Base-by-base conservation (phyloP, 2,797 vertebrate species). In the Danio kyathit region DNA sequence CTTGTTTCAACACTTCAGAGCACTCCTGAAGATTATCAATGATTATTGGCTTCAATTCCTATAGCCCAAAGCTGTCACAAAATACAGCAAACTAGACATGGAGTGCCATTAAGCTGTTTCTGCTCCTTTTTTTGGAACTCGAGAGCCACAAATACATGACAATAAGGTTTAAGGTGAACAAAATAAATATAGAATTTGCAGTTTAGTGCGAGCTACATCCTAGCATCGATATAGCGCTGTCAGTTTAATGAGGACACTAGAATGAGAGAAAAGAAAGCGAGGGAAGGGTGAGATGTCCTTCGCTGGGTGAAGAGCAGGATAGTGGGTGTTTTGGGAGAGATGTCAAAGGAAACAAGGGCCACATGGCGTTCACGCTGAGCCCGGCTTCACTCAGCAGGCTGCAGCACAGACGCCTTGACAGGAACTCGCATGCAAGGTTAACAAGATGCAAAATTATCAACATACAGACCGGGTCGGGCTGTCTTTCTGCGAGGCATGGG, bases 391-490 rank as follows among this genome's bases (percentile, higher is more conserved):
- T 72, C 52, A 73, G 75, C 76, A 70, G 38, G 77, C 59, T 16
- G 41, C 81, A 12, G 49, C 66, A 63, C 56, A 67, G 75, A 79
- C 12, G 67, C 43, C 63, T 21, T 81, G 84, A 84, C 82, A 86
- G 74, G 60, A 74, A 46, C 73, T 49, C 49, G 52, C 43, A 77
- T 44, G 64, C 70, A 83, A 84, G 86, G 86, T 82, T 84, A 83
- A 84, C 40, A 79, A 82, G 75, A 86, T 84, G 80, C 83, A 84
- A 82, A 87, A 86, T 84, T 83, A 84, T 69, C 65, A 78, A 74
- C 69, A 17, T 63, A 49, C 44, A 73, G 21, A 80, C 40, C n/a
- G 57, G 73, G 63, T 65, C 57, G 29, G 70, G 48, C 44, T 76
- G 60, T 74, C 41, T 66, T 76, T 79, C 67, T 44, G 56, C 44